These are phyloP conservation scores for Epinephelus lanceolatus DNA, from an alignment of 2,113 vertebrate genomes.

Conservation along the genomic window DNA sequence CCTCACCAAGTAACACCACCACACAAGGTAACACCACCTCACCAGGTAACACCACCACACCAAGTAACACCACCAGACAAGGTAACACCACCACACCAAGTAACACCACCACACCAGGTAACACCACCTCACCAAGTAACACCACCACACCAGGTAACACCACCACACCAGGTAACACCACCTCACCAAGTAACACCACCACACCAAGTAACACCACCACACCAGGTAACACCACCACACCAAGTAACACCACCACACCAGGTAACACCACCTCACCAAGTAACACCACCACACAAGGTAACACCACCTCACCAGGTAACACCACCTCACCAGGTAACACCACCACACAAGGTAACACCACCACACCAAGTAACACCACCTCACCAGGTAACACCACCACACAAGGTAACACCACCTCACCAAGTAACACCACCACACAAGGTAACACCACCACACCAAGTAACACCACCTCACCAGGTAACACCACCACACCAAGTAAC, in stretches of 20 bases:
- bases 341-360: not conserved
- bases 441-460: too few species aligned
- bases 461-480: too few species aligned
- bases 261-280: not conserved
- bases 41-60: slow-evolving; percentile 14
- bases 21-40: too few species aligned
- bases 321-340: not conserved
- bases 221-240: not conserved
- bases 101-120: slow-evolving; percentile 1
- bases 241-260: not conserved
- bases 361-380: not conserved
- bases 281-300: not conserved
- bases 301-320: not conserved
- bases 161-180: not conserved
- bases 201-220: not conserved
- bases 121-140: not conserved
- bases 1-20: too few species aligned
- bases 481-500: too few species aligned
- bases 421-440: not conserved
- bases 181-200: not conserved
- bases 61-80: slow-evolving; percentile 12
- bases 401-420: not conserved
- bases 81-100: slow-evolving; percentile 40
- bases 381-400: too few species aligned
- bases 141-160: not conserved